Percentiles rank a stretch among this genome's conserved stretches.
Conservation (phyloP, 2,113 vertebrate genomes). For the Leucosticte australis region DNA sequence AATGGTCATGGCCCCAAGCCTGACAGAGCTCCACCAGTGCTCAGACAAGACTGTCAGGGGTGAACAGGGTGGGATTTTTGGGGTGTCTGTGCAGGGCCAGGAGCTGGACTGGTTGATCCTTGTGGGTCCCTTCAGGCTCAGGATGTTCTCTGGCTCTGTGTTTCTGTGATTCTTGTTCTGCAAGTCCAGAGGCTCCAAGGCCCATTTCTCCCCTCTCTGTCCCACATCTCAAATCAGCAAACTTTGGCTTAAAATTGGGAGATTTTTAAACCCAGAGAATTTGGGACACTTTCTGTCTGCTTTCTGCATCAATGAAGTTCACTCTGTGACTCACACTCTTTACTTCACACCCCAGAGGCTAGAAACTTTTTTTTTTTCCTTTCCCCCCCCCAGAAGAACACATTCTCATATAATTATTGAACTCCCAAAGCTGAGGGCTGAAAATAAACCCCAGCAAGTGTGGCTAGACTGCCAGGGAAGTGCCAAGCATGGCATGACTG, state of each 20-base stretch:
- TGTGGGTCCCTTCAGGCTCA: neutral
- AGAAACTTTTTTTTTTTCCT: neutral
- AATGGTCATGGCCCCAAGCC: neutral
- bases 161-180: neutral
- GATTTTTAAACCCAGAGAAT: constrained; percentile 9
- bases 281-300: constrained; percentile 30
- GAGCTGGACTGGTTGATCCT: neutral
- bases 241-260: neutral
- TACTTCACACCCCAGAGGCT: constrained; percentile 56
- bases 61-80: neutral
- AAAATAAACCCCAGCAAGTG: constrained; percentile 54
- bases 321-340: constrained; percentile 54
- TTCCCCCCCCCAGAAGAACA: neutral
- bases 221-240: neutral
- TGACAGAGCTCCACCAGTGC: neutral
- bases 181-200: neutral
- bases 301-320: constrained; percentile 57
- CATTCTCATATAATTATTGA: constrained; percentile 53
- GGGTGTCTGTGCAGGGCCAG: neutral
- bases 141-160: neutral
- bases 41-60: neutral
- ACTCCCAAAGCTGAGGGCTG: constrained; percentile 33
- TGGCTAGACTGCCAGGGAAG: constrained; percentile 47
- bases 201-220: neutral
- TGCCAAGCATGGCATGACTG: constrained; percentile 41